These are phyloP conservation scores for Ammodytes marinus DNA, from an alignment of 2,113 vertebrate genomes.

Conservation along the genomic window DNA sequence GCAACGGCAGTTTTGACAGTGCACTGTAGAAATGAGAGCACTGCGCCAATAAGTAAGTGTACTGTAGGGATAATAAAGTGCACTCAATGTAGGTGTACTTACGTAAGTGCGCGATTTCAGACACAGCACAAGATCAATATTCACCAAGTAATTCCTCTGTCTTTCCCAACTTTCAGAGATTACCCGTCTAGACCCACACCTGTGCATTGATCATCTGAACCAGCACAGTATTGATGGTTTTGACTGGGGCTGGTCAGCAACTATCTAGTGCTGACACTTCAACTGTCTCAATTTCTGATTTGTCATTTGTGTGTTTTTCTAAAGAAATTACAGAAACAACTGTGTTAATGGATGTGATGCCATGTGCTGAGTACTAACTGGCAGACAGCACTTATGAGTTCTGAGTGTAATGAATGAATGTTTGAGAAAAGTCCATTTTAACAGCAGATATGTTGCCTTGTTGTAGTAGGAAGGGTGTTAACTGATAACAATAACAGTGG, in stretches of 20 bases:
- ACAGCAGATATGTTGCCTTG: background rate
- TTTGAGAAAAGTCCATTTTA: background rate
- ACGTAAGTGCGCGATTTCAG: too few relatives aligned
- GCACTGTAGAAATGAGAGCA: too few relatives aligned
- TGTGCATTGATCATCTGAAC: background rate
- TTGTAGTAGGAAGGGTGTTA: background rate
- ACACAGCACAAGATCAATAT: too few relatives aligned
- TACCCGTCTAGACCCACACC: too few relatives aligned
- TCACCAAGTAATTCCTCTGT: too few relatives aligned
- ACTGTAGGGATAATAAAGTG: too few relatives aligned
- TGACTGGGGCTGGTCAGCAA: background rate
- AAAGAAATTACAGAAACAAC: background rate
- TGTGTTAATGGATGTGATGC: background rate
- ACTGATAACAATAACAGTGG: background rate
- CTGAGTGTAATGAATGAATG: too few relatives aligned
- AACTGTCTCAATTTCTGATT: background rate
- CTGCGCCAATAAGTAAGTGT: too few relatives aligned
- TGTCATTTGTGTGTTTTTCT: background rate
- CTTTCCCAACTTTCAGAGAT: constrained; percentile 1
- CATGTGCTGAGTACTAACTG: background rate
- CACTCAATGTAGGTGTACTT: too few relatives aligned
- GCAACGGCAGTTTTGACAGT: too few relatives aligned
- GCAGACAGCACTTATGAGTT: background rate
- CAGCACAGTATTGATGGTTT: background rate
- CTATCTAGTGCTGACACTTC: background rate